Evolutionary conservation across 1,140 invertebrate species (phyloP), one percentile per base, ranked within the genome.

Genomic region (Whitmania pigra): DNA sequence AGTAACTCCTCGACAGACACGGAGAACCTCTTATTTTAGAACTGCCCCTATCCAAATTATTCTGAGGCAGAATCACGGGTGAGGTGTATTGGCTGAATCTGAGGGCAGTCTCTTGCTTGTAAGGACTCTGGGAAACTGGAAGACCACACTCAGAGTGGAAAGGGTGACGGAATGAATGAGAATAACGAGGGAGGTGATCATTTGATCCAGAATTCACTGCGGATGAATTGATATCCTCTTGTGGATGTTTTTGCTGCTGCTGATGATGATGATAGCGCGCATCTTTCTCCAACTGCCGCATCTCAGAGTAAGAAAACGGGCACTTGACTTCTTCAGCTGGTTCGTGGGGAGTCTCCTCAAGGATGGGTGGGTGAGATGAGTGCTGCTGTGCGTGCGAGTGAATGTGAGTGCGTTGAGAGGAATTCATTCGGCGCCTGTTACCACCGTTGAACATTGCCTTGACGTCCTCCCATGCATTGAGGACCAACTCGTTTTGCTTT

Each of bases 401-500:
- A 17, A 25, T 13, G 22, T 25, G 57, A 13, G 22, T 17, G 9
- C 22, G 29, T 20, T 25, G 57, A n/a, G 57, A 27, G 7, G 40
- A 31, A 11, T 70, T 43, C 22, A 70, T 20, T 25, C 69, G 31
- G 43, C 69, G 18, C n/a, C 69, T 70, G 29, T 70, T 70, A 3
- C 69, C 69, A 53, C 69, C 69, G 53, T 70, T 70, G 69, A 70
- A 70, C 69, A 70, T 70, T 5, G 69, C 69, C 43, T 70, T 70
- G 0, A 94, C 92, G 81, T 95, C 92, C 81, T 94, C 92, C 83
- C 82, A 85, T 9, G 79, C 77, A 74, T 80, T 78, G n/a, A 77
- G 69, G 31, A 83, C 55, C 13, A 72, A 36, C 67, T 77, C 75
- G 27, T 31, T 25, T 20, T 73, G 53, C 22, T 71, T 67, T 20